A percentile compares a stretch with the other conserved stretches of the same genome.
phyloP scores from a whole-genome alignment of 1,140 invertebrate species.

The Zaprionus nigranus region DNA sequence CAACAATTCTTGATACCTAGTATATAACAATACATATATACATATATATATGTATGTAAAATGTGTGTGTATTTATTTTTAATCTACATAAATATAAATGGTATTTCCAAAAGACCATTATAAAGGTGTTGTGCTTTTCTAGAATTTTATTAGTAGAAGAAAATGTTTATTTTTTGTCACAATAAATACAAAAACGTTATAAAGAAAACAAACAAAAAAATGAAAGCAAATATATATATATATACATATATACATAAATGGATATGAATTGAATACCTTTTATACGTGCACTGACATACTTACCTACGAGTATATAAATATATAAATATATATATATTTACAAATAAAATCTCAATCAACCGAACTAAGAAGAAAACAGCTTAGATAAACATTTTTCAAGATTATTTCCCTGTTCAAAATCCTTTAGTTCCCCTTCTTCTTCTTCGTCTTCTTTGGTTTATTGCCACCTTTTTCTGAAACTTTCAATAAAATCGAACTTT shows the following conservation, averaged over 20 bases:
- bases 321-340: constrained; percentile 56
- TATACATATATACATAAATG: constrained; percentile 61
- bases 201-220: constrained; percentile 50
- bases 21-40: constrained; percentile 58
- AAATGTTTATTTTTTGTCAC: constrained; percentile 81
- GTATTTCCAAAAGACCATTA: constrained; percentile 84
- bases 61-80: constrained; percentile 78
- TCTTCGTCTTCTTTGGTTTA: constrained; percentile 27
- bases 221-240: constrained; percentile 53
- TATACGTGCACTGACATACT: constrained; percentile 81
- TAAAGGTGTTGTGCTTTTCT: constrained; percentile 84
- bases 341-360: constrained; percentile 69
- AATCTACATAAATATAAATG: constrained; percentile 75
- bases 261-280: constrained; percentile 81
- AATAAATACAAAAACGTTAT: constrained; percentile 69
- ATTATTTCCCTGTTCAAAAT: constrained; percentile 27
- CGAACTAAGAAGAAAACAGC: constrained; percentile 57
- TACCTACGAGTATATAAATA: constrained; percentile 72
- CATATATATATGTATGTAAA: constrained; percentile 67
- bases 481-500: constrained; percentile 51
- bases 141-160: constrained; percentile 83
- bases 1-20: constrained; percentile 71
- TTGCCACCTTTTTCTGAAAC: constrained; percentile 39
- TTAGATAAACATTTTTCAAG: constrained; percentile 30
- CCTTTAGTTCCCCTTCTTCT: constrained; percentile 37